Percentiles rank a stretch among this genome's conserved stretches.
phyloP scores from a whole-genome alignment of 2,888 invertebrate genomes.

The Mesorhabditis sp. region DNA sequence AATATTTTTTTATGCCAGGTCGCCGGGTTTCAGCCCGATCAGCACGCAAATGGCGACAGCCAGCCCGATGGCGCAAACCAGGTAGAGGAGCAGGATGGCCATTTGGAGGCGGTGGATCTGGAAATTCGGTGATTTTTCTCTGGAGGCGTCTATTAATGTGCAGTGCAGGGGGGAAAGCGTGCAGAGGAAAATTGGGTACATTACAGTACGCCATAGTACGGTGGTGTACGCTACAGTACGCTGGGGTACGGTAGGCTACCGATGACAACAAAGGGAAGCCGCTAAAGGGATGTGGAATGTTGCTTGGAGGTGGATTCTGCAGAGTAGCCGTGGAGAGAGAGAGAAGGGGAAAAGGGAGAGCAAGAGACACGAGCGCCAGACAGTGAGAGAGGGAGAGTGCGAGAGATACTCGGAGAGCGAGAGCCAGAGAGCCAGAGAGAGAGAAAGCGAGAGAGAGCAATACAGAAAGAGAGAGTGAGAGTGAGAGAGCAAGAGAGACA shows the following conservation, averaged over 20 bases:
- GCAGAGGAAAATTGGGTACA: background rate
- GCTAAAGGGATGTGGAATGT: too few relatives aligned
- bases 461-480: background rate
- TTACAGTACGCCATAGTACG: background rate
- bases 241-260: too few relatives aligned
- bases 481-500: background rate
- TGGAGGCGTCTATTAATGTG: background rate
- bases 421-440: background rate
- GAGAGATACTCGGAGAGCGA: background rate
- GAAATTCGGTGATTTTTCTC: background rate
- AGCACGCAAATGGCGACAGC: slow-evolving; percentile 29
- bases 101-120: slow-evolving; percentile 25
- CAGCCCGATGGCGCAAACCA: slow-evolving; percentile 23
- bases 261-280: too few relatives aligned
- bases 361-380: background rate
- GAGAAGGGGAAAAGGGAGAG: background rate
- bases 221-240: background rate
- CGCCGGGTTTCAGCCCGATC: slow-evolving; percentile 22
- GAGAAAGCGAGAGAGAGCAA: background rate
- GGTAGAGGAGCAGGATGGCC: slow-evolving; percentile 22
- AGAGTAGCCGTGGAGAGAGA: background rate
- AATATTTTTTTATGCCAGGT: background rate
- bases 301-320: background rate
- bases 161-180: too few relatives aligned
- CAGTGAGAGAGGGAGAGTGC: background rate